These are phyloP conservation scores for Limnodromus scolopaceus DNA, from an alignment of 2,797 vertebrate species.

Conservation along the genomic window DNA sequence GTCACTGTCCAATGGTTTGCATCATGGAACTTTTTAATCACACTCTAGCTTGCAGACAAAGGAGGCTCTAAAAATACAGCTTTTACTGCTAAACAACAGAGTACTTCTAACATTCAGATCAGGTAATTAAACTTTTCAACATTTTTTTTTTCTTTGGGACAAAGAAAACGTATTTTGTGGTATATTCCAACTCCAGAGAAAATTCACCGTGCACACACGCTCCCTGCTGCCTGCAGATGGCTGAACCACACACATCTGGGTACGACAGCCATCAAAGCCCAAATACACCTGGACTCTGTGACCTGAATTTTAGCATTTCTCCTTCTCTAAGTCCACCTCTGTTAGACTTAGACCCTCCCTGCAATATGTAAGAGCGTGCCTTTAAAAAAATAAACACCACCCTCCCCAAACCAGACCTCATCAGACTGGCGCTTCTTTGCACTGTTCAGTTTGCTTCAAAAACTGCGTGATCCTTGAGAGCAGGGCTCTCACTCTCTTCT, in stretches of 20 bases:
- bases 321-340: not conserved
- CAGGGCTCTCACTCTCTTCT: not conserved
- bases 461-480: not conserved
- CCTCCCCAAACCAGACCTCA: not conserved
- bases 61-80: constrained; percentile 18
- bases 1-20: not conserved
- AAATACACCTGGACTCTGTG: not conserved
- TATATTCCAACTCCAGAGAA: not conserved
- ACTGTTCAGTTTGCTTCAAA: not conserved
- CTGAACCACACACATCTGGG: accelerated
- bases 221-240: not conserved
- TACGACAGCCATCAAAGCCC: not conserved
- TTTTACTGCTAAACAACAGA: not conserved
- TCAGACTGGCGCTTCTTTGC: not conserved
- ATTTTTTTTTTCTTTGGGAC: not conserved
- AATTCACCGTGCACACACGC: accelerated
- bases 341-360: not conserved
- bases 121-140: not conserved
- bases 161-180: not conserved
- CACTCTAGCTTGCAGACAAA: not conserved
- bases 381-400: not conserved
- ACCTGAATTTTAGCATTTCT: not conserved
- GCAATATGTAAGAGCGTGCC: not conserved
- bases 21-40: constrained; percentile 12
- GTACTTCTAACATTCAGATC: not conserved